These are phyloP conservation scores for Cebidichthys violaceus DNA, from an alignment of 2,113 vertebrate genomes.

Conservation along the genomic window DNA sequence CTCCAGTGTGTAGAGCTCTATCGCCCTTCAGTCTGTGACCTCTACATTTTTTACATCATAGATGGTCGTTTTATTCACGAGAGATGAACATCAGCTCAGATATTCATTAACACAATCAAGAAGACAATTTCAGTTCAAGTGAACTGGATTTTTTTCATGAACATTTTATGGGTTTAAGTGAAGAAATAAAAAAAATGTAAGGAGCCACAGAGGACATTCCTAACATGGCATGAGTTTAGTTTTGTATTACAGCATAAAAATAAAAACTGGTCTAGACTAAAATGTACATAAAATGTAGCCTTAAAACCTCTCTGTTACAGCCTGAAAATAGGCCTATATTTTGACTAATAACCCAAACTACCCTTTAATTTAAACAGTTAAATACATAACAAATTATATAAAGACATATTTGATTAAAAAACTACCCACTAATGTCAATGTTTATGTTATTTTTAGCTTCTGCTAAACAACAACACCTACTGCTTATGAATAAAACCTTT, in stretches of 20 bases:
- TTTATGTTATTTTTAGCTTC: background rate
- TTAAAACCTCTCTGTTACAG: background rate
- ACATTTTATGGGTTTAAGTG: background rate
- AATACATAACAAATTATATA: background rate
- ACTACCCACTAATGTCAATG: background rate
- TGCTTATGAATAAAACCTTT: background rate
- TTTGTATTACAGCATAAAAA: background rate
- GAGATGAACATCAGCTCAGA: background rate
- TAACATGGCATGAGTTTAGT: background rate
- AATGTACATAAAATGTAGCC: background rate
- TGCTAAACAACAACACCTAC: background rate
- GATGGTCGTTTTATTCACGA: background rate
- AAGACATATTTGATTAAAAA: background rate
- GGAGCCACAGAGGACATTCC: background rate
- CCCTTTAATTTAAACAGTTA: background rate
- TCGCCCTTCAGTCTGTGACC: slow-evolving; percentile 54
- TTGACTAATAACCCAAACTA: background rate
- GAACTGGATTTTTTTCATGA: background rate
- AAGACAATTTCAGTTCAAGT: background rate
- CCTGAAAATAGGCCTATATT: background rate
- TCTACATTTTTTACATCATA: slow-evolving; percentile 35
- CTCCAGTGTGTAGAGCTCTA: slow-evolving; percentile 26
- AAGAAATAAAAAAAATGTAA: background rate
- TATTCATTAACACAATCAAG: background rate
- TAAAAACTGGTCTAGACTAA: background rate